Percentiles rank a stretch among this genome's conserved stretches.
Evolutionary conservation across 2,797 vertebrate genomes (phyloP).

Genomic region (Tauraco hartlaubi): DNA sequence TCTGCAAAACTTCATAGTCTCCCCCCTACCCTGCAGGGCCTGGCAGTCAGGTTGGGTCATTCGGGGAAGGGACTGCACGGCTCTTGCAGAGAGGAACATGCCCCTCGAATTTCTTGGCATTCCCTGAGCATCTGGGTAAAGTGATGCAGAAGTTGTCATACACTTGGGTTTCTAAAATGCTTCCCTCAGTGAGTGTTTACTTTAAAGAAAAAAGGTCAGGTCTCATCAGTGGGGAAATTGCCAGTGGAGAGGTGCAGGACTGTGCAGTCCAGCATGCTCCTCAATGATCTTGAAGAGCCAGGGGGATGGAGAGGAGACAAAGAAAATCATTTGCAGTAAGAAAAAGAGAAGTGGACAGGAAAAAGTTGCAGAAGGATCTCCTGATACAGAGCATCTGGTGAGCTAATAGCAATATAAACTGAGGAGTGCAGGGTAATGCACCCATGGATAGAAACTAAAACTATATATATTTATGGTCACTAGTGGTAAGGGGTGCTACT

Average conservation of each 20-base stretch:
- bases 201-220: background rate
- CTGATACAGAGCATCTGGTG: background rate
- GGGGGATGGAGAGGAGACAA: background rate
- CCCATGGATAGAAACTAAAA: background rate
- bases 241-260: background rate
- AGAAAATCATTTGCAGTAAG: background rate
- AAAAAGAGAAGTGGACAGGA: background rate
- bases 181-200: background rate
- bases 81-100: rapidly evolving
- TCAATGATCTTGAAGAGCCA: background rate
- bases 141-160: background rate
- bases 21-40: background rate
- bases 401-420: background rate
- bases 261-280: background rate
- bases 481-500: background rate
- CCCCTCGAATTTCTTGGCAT: background rate
- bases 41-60: background rate
- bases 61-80: background rate
- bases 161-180: background rate
- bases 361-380: background rate
- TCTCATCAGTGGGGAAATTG: background rate
- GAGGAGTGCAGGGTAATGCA: background rate
- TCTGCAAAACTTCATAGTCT: background rate
- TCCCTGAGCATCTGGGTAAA: background rate
- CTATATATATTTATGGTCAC: background rate